Conservation (phyloP, 2,113 vertebrate species). For the Calcarius ornatus region DNA sequence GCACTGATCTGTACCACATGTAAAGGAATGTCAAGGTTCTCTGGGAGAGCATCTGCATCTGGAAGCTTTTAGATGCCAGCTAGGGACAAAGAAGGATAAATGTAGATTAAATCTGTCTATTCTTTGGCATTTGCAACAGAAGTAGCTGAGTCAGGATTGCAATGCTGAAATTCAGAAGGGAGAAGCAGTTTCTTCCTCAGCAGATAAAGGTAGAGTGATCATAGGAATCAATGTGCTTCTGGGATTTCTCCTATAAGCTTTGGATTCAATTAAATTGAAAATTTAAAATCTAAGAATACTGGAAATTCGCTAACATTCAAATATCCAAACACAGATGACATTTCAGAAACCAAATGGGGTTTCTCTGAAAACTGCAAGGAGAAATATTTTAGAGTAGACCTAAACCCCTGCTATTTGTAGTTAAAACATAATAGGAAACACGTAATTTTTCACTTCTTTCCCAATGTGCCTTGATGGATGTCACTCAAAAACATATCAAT, state of each 20-base stretch:
- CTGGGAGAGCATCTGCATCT: neutral
- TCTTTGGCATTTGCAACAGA: neutral
- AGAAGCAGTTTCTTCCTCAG: neutral
- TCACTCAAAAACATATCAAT: constrained; percentile 59
- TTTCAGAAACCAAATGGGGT: neutral
- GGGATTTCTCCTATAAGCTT: neutral
- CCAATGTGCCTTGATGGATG: constrained; percentile 14
- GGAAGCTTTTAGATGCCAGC: neutral
- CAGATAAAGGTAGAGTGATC: neutral
- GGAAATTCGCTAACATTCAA: neutral
- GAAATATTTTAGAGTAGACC: neutral
- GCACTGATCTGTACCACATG: neutral
- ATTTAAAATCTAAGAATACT: neutral
- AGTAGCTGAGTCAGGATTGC: neutral
- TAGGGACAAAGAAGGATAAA: neutral
- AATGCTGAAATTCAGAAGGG: neutral
- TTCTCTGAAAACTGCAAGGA: neutral
- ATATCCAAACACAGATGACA: neutral
- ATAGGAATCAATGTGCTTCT: neutral
- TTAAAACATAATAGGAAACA: neutral
- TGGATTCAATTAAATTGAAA: neutral
- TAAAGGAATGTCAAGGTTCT: neutral
- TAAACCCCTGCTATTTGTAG: neutral
- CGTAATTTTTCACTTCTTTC: constrained; percentile 37
- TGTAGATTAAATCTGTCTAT: neutral